A percentile compares a stretch with the other conserved stretches of the same genome.
Conservation (phyloP, 2,888 invertebrate genomes). For the Gari tellinella region DNA sequence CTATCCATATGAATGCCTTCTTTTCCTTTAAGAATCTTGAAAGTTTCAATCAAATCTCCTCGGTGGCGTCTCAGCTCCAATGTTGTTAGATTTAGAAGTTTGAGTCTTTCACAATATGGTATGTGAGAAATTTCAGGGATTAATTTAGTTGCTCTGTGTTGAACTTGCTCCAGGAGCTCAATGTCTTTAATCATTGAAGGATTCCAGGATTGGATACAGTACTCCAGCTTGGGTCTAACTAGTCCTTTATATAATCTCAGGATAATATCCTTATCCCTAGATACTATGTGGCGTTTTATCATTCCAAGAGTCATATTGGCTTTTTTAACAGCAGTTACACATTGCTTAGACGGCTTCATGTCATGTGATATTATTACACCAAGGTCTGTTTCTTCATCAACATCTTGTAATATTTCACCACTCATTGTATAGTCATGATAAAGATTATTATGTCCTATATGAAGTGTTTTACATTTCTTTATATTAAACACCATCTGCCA, state of each 20-base stretch:
- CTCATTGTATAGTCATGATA: no score
- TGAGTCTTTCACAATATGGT: slow-evolving; percentile 12
- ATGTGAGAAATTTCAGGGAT: slow-evolving; percentile 14
- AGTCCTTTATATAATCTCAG: slow-evolving; percentile 13
- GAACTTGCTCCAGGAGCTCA: slow-evolving; percentile 13
- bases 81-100: slow-evolving; percentile 9
- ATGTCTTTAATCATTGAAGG: slow-evolving; percentile 15
- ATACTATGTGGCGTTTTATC: slow-evolving; percentile 16
- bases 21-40: slow-evolving; percentile 13
- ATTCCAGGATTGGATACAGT: slow-evolving; percentile 9
- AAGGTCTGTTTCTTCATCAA: no score
- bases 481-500: no score
- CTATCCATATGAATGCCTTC: slow-evolving; percentile 3
- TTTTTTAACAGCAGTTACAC: slow-evolving; percentile 13
- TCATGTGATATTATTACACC: no score
- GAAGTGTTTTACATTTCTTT: no score
- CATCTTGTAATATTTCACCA: no score
- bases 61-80: slow-evolving; percentile 8
- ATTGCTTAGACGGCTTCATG: no score
- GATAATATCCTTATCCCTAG: slow-evolving; percentile 8
- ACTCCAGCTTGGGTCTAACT: slow-evolving; percentile 4
- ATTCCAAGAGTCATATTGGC: slow-evolving; percentile 21
- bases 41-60: slow-evolving; percentile 19
- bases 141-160: slow-evolving; percentile 16
- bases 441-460: no score